Base-by-base conservation (phyloP, 2,888 invertebrate genomes). In the Stomorhina lunata region DNA sequence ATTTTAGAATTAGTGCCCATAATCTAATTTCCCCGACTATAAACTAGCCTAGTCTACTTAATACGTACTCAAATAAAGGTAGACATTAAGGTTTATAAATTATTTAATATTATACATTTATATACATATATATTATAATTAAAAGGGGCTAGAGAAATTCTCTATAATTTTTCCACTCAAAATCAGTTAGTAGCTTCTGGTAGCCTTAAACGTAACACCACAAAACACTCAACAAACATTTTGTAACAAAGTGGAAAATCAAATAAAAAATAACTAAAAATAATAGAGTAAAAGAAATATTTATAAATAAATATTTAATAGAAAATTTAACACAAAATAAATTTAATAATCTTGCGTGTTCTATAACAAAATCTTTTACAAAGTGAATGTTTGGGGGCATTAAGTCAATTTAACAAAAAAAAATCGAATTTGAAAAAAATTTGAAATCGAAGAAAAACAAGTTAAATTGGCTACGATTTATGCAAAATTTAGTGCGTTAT, bases 181-280 rank as follows among this genome's bases (percentile, higher is more conserved):
- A 78, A 78, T 73, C 79, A 79, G 82, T 82, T 79, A 75, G 73
- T 82, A 82, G 72, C 61, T 55, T 68, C 68, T 68, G 61, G 40
- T 66, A 71, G 43, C 59, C 65, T 53, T 82, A 66, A 82, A 71
- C 71, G 71, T 65, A 79, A 82, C 75, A 71, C 32, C 53, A 65
- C 20, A 59, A 43, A 65, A 55, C 25, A 65, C 7, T 59, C 59
- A 22, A 20, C 25, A 50, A 48, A 45, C 43, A 55, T 40, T 10
- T 5, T 4, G 12, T 27, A 15, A 22, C 9, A 50, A 29, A 34
- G 3, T 25, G 3, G 1, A 59, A 76, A 29, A 34, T 20, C 17
- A 15, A 22, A 65, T 48, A 59, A 25, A 2, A 6, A 57, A 48
- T 7, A 63, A 15, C n/a, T 55, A 55, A 15, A 25, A n/a, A 6